Evolutionary conservation across 1,140 invertebrate genomes (phyloP), one percentile per base, ranked within the genome.

Genomic region (Parapsyche elsis): DNA sequence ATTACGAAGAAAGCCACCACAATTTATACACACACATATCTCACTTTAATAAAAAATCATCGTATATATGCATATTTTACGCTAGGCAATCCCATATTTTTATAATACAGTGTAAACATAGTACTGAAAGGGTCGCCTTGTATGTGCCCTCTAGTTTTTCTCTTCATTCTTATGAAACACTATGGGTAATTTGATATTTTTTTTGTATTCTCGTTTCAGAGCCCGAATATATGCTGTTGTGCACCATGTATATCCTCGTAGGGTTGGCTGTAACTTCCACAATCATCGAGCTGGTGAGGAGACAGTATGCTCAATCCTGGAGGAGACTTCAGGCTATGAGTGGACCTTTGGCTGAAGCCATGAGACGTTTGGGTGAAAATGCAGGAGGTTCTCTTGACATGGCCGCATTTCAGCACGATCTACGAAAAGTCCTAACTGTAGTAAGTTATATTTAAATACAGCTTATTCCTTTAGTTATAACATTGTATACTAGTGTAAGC

Each of bases 231-330:
- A 96, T 97, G 93, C 88, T 98, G 75, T 88, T 96, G 0, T 97
- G 96, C 86, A 97, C 96, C 0, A 84, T 98, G 79, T 99, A 98
- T 88, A 96, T 99, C 83, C 90, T 99, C 75, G 93, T 99, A 78
- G 98, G 98, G 4, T 89, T 99, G 86, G 96, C 97, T 0, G 86
- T 99, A 59, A 97, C 97, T 0, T 96, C 96, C 0, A 99, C 97
- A 81, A 97, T 98, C 83, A 98, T 98, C 84, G 97, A 98, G 87
- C 88, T 96, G 79, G 94, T 96, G 45, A 88, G 95, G 71, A 88
- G 94, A 74, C 95, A 96, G 85, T 97, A 97, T 86, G 94, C 94
- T 9, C 92, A 94, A 82, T 95, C 94, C 76, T 97, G 95, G 95
- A 91, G 92, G 84, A 92, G 93, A 84, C 86, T 96, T 26, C 92